These are phyloP conservation scores for Stigmatopora argus DNA, from an alignment of 2,113 vertebrate genomes.

Conservation along the genomic window DNA sequence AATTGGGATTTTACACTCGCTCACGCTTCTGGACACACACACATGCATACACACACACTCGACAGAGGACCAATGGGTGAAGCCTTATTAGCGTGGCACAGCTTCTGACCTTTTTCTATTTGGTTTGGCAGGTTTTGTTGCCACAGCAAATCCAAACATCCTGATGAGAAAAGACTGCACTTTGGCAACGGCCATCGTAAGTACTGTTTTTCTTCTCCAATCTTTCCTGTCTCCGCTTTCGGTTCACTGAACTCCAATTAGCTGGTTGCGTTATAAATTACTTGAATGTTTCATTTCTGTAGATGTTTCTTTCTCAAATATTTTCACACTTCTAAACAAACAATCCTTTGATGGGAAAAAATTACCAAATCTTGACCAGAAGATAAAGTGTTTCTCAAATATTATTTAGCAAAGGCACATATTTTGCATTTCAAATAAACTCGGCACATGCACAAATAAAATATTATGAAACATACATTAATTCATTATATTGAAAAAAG, in stretches of 20 bases:
- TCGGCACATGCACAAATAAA: neutral
- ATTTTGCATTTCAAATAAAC: neutral
- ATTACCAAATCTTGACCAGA: conserved; percentile 7
- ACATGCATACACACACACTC: conserved; percentile 10
- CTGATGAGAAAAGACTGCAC: conserved; percentile 91
- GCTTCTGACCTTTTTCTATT: conserved; percentile 52
- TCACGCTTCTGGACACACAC: neutral
- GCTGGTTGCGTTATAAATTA: neutral
- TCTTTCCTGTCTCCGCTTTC: conserved; percentile 6
- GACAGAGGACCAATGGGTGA: conserved; percentile 26
- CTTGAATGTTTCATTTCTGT: conserved; percentile 2
- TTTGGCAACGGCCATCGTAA: conserved; percentile 96
- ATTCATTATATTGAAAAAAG: neutral
- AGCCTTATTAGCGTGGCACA: conserved; percentile 40
- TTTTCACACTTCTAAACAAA: conserved; percentile 7
- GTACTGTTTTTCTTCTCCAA: conserved; percentile 56
- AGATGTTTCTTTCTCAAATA: conserved; percentile 1
- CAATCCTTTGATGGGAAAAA: conserved; percentile 3
- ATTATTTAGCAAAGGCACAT: neutral
- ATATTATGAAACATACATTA: neutral
- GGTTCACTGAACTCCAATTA: conserved; percentile 5
- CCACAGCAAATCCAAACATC: conserved; percentile 90
- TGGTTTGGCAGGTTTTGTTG: conserved; percentile 86
- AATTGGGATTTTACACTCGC: conserved; percentile 45
- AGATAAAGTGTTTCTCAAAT: neutral